phyloP scores from a whole-genome alignment of 2,113 vertebrate species.

The Rallus limicola region DNA sequence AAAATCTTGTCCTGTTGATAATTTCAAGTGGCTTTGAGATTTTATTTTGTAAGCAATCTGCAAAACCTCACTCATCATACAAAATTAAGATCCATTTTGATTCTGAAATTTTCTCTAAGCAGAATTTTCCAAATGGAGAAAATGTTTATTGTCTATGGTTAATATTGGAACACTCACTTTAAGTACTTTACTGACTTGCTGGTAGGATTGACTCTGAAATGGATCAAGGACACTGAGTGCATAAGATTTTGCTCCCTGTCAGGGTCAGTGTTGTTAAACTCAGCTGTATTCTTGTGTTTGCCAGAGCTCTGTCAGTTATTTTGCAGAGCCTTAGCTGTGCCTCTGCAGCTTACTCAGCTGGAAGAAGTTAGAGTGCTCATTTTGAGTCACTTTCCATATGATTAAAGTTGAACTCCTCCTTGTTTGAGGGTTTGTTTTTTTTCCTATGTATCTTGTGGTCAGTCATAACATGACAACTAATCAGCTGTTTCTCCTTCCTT shows the following conservation, averaged over 20 bases:
- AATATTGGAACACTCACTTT: background rate
- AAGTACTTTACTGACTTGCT: background rate
- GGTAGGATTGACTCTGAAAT: background rate
- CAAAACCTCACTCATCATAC: accelerated
- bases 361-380: background rate
- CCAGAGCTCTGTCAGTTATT: background rate
- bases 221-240: background rate
- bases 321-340: background rate
- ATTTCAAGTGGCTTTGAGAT: background rate
- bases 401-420: background rate
- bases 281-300: background rate
- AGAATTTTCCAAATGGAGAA: background rate
- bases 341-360: background rate
- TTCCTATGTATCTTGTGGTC: background rate
- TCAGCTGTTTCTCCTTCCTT: background rate
- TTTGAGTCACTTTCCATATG: slow-evolving; percentile 53
- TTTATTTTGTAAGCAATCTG: background rate
- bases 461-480: slow-evolving; percentile 18
- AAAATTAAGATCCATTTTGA: background rate
- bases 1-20: background rate
- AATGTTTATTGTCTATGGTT: background rate
- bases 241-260: background rate
- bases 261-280: background rate
- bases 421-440: background rate
- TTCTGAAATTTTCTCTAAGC: background rate